phyloP scores from a whole-genome alignment of 2,888 invertebrate species.

The Candidula unifasciata region DNA sequence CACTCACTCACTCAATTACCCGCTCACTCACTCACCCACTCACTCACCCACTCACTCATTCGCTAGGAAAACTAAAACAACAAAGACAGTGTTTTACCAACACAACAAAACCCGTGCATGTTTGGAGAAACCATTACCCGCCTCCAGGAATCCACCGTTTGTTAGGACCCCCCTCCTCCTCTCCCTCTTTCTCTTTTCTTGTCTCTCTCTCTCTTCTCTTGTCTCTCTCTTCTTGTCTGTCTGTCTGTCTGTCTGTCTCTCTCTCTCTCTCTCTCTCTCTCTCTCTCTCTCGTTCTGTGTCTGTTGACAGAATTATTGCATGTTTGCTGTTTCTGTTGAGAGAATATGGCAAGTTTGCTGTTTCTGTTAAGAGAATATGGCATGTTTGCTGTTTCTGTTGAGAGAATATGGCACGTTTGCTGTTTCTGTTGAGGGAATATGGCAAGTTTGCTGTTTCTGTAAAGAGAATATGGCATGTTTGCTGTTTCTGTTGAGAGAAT shows the following conservation, averaged over 20 bases:
- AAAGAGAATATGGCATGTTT: too few species aligned
- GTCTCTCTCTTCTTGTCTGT: background rate
- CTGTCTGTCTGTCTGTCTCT: background rate
- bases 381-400: conserved; percentile 27
- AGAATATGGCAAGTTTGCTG: conserved; percentile 69
- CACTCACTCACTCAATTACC: too few species aligned
- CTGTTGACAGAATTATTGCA: too few species aligned
- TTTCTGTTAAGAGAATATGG: too few species aligned
- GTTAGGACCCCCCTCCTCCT: background rate
- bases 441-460: conserved; percentile 70
- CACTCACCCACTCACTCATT: too few species aligned
- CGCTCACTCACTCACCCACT: too few species aligned
- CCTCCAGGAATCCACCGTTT: too few species aligned
- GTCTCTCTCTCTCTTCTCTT: background rate
- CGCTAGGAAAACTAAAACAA: too few species aligned
- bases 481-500: conserved; percentile 58
- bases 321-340: conserved; percentile 43
- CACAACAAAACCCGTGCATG: too few species aligned
- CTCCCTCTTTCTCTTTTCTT: background rate
- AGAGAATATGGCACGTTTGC: conserved; percentile 58
- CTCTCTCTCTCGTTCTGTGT: background rate
- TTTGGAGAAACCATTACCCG: too few species aligned
- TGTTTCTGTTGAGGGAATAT: conserved; percentile 60
- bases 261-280: background rate
- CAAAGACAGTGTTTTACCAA: too few species aligned